Conservation (phyloP, 2,888 invertebrate species). For the Lasius fuliginosus region DNA sequence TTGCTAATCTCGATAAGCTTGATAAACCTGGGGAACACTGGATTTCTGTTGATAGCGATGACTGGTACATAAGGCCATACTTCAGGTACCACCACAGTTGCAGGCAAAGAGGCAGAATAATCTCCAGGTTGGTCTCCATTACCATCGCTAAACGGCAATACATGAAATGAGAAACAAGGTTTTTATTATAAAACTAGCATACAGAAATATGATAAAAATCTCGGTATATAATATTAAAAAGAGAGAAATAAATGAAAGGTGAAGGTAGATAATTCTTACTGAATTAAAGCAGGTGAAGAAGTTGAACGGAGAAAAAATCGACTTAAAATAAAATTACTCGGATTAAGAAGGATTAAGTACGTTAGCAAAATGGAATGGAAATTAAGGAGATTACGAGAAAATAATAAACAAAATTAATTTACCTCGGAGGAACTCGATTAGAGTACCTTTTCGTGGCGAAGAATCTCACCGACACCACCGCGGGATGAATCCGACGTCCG, state of each 20-base stretch:
- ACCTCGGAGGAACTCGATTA: slow-evolving; percentile 77
- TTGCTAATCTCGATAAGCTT: slow-evolving; percentile 98
- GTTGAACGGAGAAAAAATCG: not conserved
- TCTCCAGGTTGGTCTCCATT: slow-evolving; percentile 81
- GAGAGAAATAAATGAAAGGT: not conserved
- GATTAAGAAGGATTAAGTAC: not conserved
- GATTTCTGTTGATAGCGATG: slow-evolving; percentile 97
- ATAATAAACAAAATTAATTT: slow-evolving; percentile 32
- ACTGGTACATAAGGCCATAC: slow-evolving; percentile 98
- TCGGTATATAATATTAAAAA: not conserved
- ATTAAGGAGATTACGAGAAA: not conserved
- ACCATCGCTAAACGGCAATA: slow-evolving; percentile 58
- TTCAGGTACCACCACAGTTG: slow-evolving; percentile 97
- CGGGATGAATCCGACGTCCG: slow-evolving; percentile 64
- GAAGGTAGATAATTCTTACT: not conserved
- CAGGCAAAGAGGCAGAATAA: slow-evolving; percentile 89
- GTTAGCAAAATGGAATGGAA: not conserved
- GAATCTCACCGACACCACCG: slow-evolving; percentile 68
- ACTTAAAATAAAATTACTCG: not conserved
- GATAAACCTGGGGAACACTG: slow-evolving; percentile 99
- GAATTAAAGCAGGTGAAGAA: not conserved
- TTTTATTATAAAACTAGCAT: not conserved
- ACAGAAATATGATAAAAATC: not conserved
- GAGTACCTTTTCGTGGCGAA: slow-evolving; percentile 77
- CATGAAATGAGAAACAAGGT: not conserved